Evolutionary conservation across 1,140 invertebrate species (phyloP), one percentile per base, ranked within the genome.

Genomic region (Musca vetustissima): DNA sequence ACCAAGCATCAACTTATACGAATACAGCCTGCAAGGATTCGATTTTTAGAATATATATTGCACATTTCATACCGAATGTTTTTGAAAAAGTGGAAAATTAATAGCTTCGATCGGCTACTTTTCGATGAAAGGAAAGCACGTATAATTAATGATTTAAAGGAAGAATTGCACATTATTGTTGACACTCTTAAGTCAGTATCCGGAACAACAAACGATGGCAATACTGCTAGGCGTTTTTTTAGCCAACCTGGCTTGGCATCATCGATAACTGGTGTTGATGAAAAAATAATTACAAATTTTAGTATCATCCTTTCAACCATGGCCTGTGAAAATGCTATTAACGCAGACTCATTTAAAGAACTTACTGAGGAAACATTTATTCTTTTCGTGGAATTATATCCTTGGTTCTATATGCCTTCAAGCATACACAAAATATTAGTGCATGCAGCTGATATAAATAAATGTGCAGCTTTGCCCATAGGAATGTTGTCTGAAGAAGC

Each of bases 1-100:
- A 36, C 32, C 14, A 15, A 47, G 49, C 22, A 11, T 47, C 43
- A 65, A 65, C 47, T 21, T 65, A 4, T 65, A 65, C 28, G 47
- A 50, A 24, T 65, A 47, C 43, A 21, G 64, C 19, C 14, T 65
- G 64, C 36, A 36, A 22, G 64, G 43, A 65, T 65, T 28, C 17
- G 64, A 24, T 48, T 36, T 65, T 49, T 65, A 2, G 19, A 65
- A 21, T 48, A 43, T 11, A 24, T 65, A 47, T 49, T 65, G 47
- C 43, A 65, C 11, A 65, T 65, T 65, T 65, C 19, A 14, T 65
- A 65, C 21, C 24, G 9, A 19, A 0, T 52, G 1, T 2, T 21
- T 21, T 21, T 52, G 9, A 52, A 52, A 21, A 52, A 52, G 11
- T 52, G 49, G 1, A 7, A 52, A 52, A 4, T 50, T 28, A 4